Conservation (phyloP, 37 sponge, comb jelly and placozoan genomes). For the Agelas oroides region DNA sequence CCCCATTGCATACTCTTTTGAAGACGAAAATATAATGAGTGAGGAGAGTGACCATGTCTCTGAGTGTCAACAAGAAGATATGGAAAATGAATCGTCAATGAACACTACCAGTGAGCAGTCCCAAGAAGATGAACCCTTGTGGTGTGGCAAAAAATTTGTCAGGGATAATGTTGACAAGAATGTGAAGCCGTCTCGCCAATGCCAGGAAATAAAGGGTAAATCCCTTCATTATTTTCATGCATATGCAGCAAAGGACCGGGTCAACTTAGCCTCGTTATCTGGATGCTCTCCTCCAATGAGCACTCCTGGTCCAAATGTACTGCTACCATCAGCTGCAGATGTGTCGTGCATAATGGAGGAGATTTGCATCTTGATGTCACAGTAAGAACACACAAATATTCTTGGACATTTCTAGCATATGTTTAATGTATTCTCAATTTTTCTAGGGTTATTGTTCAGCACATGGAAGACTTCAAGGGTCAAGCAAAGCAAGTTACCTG, state of each 20-base stretch:
- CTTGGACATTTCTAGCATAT: too few species aligned
- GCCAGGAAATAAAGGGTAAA: not conserved
- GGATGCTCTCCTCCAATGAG: not conserved
- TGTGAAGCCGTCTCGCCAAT: constrained; percentile 27
- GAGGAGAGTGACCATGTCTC: too few species aligned
- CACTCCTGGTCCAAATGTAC: not conserved
- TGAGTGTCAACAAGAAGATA: too few species aligned
- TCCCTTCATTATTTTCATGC: constrained; percentile 33
- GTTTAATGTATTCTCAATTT: not conserved
- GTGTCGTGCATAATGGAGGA: not conserved
- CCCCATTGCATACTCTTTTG: too few species aligned
- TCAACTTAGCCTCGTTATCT: not conserved
- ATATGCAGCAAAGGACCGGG: constrained; percentile 12
- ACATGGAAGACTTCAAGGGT: constrained; percentile 1
- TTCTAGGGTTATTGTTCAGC: constrained; percentile 3
- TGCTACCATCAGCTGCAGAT: constrained; percentile 2
- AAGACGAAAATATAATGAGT: too few species aligned
- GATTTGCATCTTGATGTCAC: not conserved
- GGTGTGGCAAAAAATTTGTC: constrained; percentile 23
- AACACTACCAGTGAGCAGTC: too few species aligned
- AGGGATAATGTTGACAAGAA: constrained; percentile 46
- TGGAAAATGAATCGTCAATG: too few species aligned
- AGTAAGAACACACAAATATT: not conserved
- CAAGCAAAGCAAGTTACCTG: not conserved
- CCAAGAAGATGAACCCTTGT: too few species aligned